Conservation (phyloP, 2,113 vertebrate species). For the Perognathus longimembris region DNA sequence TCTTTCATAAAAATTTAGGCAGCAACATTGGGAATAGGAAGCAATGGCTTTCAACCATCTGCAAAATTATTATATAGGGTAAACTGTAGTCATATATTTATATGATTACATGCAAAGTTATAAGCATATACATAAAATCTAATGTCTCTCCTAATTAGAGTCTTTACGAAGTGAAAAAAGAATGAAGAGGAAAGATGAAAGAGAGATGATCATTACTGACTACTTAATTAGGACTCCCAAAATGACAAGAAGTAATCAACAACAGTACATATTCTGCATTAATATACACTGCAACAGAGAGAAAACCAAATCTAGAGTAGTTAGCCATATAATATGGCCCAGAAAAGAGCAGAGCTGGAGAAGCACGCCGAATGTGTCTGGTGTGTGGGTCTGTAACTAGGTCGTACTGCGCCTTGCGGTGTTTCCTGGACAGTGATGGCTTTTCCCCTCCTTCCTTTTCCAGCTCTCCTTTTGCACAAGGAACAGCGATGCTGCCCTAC, state of each 20-base stretch:
- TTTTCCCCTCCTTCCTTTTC: neutral
- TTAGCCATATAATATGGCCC: neutral
- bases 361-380: neutral
- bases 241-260: neutral
- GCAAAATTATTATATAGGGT: neutral
- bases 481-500: conserved; percentile 49
- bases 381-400: conserved; percentile 12
- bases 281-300: neutral
- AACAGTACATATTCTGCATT: neutral
- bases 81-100: neutral
- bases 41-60: neutral
- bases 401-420: neutral
- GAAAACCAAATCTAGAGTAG: neutral
- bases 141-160: neutral
- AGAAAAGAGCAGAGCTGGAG: conserved; percentile 13
- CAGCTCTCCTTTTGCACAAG: neutral
- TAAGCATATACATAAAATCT: neutral
- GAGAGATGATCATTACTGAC: neutral
- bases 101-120: neutral
- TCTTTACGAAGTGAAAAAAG: conserved; percentile 11
- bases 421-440: neutral
- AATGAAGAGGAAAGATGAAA: no score
- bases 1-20: neutral
- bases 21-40: neutral
- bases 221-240: neutral